Percentiles rank a stretch among this genome's conserved stretches.
These are phyloP conservation scores for Melangyna quadrimaculata DNA, from an alignment of 2,888 invertebrate species.

Conservation along the genomic window DNA sequence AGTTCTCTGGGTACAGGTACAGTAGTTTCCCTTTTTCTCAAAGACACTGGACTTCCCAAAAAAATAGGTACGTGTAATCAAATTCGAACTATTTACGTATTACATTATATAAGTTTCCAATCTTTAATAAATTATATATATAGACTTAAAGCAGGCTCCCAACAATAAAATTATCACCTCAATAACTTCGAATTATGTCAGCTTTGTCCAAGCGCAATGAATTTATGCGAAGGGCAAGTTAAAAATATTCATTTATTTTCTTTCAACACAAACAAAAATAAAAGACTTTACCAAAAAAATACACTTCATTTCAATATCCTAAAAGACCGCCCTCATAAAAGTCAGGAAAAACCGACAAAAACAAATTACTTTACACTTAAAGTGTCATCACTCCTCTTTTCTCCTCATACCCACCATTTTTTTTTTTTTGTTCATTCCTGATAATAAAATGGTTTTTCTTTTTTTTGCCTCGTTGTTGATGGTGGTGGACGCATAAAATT, in stretches of 20 bases:
- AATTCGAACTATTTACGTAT: too few species aligned
- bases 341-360: constrained; percentile 35
- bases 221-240: neutral
- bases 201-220: neutral
- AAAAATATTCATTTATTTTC: neutral
- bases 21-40: too few species aligned
- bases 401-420: neutral
- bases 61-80: too few species aligned
- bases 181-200: neutral
- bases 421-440: neutral
- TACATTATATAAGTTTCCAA: too few species aligned
- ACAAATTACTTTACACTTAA: constrained; percentile 50
- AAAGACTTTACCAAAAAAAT: neutral
- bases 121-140: neutral
- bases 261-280: too few species aligned
- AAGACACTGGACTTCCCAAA: too few species aligned
- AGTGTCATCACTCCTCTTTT: constrained; percentile 21
- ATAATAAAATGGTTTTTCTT: constrained; percentile 15
- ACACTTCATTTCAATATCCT: constrained; percentile 26
- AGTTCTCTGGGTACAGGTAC: too few species aligned
- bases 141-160: neutral
- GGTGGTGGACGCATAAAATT: constrained; percentile 35
- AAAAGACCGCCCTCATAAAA: constrained; percentile 46
- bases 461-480: neutral
- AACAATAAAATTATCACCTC: neutral